Evolutionary conservation across 35 echinoderm and acorn worm genomes (phyloP).

Genomic region (Nesometra sesokonis): DNA sequence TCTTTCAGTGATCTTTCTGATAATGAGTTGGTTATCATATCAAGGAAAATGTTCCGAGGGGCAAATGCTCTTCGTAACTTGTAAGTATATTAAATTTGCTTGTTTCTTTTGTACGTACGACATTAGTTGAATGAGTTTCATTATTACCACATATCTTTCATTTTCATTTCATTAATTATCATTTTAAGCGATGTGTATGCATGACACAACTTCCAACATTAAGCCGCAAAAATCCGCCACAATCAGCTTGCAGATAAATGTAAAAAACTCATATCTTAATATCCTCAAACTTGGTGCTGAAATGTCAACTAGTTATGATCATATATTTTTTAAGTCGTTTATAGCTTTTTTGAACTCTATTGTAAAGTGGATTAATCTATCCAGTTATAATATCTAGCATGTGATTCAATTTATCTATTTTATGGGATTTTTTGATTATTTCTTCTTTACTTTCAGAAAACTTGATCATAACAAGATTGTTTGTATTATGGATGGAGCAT

Average conservation of each 20-base stretch:
- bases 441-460: slow-evolving; percentile 15
- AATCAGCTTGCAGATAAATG: neutral
- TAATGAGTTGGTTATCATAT: slow-evolving; percentile 41
- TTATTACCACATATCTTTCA: neutral
- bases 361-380: neutral
- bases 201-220: neutral
- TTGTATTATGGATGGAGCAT: slow-evolving; percentile 62
- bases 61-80: slow-evolving; percentile 33
- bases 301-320: neutral
- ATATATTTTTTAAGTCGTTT: neutral
- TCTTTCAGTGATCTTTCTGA: slow-evolving; percentile 35
- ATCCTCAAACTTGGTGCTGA: neutral
- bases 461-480: slow-evolving; percentile 67
- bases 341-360: neutral
- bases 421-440: no score
- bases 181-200: neutral
- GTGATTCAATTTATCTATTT: neutral
- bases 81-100: slow-evolving; percentile 42
- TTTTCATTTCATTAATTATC: neutral
- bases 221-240: neutral
- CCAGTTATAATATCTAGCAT: neutral
- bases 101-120: no score
- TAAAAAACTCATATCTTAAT: neutral
- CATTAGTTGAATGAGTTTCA: neutral
- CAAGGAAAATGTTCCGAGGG: slow-evolving; percentile 47